Conservation (phyloP, 2,113 vertebrate species). For the Gymnogyps californianus region DNA sequence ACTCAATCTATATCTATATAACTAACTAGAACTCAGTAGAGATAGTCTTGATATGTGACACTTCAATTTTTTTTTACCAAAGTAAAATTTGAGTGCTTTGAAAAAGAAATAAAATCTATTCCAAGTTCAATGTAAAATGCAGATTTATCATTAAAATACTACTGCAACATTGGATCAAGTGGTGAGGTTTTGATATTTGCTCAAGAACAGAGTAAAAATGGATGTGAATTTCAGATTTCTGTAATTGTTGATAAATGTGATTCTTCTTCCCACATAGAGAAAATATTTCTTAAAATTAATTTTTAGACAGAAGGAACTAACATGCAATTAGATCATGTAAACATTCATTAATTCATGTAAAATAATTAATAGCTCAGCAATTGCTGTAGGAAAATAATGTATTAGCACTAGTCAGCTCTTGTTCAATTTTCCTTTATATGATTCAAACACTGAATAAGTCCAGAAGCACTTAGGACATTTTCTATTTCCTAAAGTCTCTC, state of each 20-base stretch:
- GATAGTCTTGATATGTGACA: background rate
- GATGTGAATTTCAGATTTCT: background rate
- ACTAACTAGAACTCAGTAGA: background rate
- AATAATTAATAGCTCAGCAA: background rate
- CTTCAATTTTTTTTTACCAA: background rate
- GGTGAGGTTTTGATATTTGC: background rate
- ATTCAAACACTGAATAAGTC: background rate
- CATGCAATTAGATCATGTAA: background rate
- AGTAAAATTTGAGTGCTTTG: background rate
- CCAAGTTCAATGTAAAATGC: background rate
- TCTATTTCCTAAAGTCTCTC: background rate
- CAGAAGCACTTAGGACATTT: background rate
- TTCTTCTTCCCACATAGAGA: background rate
- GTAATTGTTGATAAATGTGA: background rate
- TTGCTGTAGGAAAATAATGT: background rate
- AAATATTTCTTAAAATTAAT: background rate
- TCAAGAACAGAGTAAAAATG: background rate
- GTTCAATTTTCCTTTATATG: background rate
- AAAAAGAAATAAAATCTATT: background rate
- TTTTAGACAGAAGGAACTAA: background rate
- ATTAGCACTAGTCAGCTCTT: background rate
- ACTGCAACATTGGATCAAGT: background rate
- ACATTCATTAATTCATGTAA: background rate
- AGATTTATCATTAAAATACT: background rate
- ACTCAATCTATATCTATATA: background rate